These are phyloP conservation scores for Dromococcyx pavoninus DNA, from an alignment of 2,797 vertebrate genomes.

Conservation along the genomic window DNA sequence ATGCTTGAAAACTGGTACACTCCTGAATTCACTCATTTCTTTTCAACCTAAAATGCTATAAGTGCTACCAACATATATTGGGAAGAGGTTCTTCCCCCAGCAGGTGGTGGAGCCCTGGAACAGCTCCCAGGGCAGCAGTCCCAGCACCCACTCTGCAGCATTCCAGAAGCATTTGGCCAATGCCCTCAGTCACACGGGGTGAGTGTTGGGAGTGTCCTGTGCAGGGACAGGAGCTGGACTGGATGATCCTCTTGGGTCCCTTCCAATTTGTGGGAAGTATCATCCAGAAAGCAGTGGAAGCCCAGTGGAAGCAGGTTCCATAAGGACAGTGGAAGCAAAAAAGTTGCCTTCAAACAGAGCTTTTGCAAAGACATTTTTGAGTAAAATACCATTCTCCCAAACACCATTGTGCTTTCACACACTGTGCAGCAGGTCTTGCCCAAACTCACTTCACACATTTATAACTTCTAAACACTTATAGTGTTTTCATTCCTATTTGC, in stretches of 20 bases:
- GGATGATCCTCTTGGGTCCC: too few relatives aligned
- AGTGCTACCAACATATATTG: neutral
- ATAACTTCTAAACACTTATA: neutral
- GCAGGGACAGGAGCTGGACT: too few relatives aligned
- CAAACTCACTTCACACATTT: neutral
- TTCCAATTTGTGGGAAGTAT: neutral
- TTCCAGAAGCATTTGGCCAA: too few relatives aligned
- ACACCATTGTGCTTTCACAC: neutral
- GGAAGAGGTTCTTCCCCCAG: too few relatives aligned
- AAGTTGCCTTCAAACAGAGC: neutral
- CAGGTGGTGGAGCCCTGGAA: too few relatives aligned
- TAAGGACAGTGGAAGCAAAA: neutral
- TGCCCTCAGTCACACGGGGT: too few relatives aligned
- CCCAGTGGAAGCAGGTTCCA: neutral
- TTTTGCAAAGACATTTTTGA: neutral
- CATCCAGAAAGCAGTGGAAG: neutral
- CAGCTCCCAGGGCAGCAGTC: too few relatives aligned
- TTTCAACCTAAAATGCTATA: neutral
- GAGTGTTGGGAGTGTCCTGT: too few relatives aligned
- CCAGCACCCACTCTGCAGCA: too few relatives aligned
- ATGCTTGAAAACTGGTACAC: neutral
- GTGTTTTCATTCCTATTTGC: neutral
- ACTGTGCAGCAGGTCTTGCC: neutral
- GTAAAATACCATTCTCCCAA: neutral
- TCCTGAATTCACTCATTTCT: neutral